Percentiles rank a stretch among this genome's conserved stretches.
Evolutionary conservation across 1,140 invertebrate species (phyloP).

Genomic region (Drosophila kohkoa): DNA sequence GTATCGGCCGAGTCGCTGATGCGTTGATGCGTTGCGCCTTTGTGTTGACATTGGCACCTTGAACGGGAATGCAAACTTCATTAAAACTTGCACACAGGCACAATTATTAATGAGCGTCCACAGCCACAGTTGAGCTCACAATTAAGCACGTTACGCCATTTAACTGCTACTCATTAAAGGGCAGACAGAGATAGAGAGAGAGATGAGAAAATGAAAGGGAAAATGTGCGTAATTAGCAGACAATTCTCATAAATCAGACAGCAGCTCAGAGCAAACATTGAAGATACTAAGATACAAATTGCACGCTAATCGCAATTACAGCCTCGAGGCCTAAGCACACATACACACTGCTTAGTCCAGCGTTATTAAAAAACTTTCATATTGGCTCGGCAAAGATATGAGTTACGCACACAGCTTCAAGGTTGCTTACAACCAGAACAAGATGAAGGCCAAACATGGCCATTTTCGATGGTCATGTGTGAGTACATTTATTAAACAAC

Average conservation of each 20-base stretch:
- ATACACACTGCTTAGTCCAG: background rate
- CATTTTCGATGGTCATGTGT: slow-evolving; percentile 60
- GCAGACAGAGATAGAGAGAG: background rate
- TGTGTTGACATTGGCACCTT: slow-evolving; percentile 48
- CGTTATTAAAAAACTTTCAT: slow-evolving; percentile 53
- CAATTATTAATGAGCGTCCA: slow-evolving; percentile 68
- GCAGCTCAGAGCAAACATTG: slow-evolving; percentile 41
- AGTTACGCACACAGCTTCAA: slow-evolving; percentile 6
- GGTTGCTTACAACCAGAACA: slow-evolving; percentile 13
- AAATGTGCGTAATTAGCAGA: slow-evolving; percentile 67
- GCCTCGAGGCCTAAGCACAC: background rate
- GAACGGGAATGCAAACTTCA: slow-evolving; percentile 70
- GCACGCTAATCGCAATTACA: slow-evolving; percentile 54
- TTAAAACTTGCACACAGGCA: slow-evolving; percentile 69
- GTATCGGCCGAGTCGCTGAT: background rate
- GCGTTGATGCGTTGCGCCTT: slow-evolving; percentile 19
- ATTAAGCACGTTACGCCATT: slow-evolving; percentile 74
- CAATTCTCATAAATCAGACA: slow-evolving; percentile 65
- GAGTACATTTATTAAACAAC: slow-evolving; percentile 81
- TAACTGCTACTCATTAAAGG: slow-evolving; percentile 72
- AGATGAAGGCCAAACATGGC: slow-evolving; percentile 30
- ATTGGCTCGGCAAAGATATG: slow-evolving; percentile 15
- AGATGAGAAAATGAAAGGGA: background rate
- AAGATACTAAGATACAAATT: slow-evolving; percentile 61
- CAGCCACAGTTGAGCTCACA: slow-evolving; percentile 72